Evolutionary conservation across 2,888 invertebrate genomes (phyloP).

Genomic region (Leptinotarsa juncta): DNA sequence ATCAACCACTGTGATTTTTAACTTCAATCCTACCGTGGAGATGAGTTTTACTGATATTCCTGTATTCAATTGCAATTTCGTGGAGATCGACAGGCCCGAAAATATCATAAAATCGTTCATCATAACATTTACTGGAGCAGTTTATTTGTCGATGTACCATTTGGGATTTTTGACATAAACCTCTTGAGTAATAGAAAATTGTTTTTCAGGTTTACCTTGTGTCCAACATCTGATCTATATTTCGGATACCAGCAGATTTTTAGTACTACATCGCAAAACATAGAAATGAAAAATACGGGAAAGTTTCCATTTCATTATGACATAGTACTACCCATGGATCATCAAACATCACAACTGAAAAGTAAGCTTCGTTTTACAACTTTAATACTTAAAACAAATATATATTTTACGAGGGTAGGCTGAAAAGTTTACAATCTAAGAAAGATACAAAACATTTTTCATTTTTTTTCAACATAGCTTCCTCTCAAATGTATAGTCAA

Average conservation of each 20-base stretch:
- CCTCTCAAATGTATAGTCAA: too few relatives aligned
- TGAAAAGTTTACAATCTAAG: too few relatives aligned
- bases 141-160: slow-evolving; percentile 57
- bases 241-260: slow-evolving; percentile 72
- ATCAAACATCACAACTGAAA: too few relatives aligned
- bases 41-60: slow-evolving; percentile 55
- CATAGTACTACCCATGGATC: slow-evolving; percentile 38
- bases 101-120: slow-evolving; percentile 53
- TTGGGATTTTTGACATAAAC: background rate
- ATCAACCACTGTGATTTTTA: slow-evolving; percentile 45
- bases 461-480: too few relatives aligned
- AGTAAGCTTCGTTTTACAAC: too few relatives aligned
- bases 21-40: slow-evolving; percentile 52
- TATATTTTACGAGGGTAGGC: too few relatives aligned
- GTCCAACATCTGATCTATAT: slow-evolving; percentile 71
- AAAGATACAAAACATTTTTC: too few relatives aligned
- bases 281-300: slow-evolving; percentile 72
- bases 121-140: slow-evolving; percentile 56
- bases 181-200: background rate
- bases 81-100: slow-evolving; percentile 53
- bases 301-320: slow-evolving; percentile 67
- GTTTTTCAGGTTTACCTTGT: slow-evolving; percentile 68
- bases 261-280: slow-evolving; percentile 67
- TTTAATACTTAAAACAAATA: too few relatives aligned
- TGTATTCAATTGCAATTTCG: slow-evolving; percentile 54